Evolutionary conservation across 2,113 vertebrate genomes (phyloP).

Genomic region (Ciconia stormi): DNA sequence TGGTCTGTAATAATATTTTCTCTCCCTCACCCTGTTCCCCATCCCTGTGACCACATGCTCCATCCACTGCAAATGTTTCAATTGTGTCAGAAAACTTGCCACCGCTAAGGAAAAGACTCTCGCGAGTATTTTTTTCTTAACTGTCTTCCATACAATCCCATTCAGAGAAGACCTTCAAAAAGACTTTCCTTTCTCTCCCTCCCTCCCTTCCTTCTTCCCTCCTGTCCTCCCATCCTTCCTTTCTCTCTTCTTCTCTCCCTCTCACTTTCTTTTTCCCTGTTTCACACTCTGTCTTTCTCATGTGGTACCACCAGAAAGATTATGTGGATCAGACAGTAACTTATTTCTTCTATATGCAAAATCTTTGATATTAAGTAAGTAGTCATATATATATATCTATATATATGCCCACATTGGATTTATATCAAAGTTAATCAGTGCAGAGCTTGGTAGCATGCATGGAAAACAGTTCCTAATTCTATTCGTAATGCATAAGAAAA

Average conservation of each 20-base stretch:
- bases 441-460: not conserved
- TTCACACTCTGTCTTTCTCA: not conserved
- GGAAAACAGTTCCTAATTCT: not conserved
- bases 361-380: not conserved
- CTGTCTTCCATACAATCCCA: not conserved
- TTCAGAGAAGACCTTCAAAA: not conserved
- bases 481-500: not conserved
- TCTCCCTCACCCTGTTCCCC: fast-evolving
- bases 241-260: not conserved
- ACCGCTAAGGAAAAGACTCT: not conserved
- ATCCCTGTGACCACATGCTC: not conserved
- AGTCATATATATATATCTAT: not conserved
- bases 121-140: not conserved
- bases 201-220: not conserved
- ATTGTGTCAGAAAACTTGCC: not conserved
- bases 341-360: not conserved
- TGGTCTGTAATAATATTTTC: not conserved
- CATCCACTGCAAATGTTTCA: not conserved
- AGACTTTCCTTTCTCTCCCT: not conserved
- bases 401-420: not conserved
- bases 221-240: fast-evolving
- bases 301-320: not conserved
- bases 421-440: not conserved
- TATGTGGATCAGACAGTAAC: not conserved
- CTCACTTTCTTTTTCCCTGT: not conserved